These are phyloP conservation scores for Muricea muricata DNA, from an alignment of 92 coral and sea anemone species.

Conservation along the genomic window DNA sequence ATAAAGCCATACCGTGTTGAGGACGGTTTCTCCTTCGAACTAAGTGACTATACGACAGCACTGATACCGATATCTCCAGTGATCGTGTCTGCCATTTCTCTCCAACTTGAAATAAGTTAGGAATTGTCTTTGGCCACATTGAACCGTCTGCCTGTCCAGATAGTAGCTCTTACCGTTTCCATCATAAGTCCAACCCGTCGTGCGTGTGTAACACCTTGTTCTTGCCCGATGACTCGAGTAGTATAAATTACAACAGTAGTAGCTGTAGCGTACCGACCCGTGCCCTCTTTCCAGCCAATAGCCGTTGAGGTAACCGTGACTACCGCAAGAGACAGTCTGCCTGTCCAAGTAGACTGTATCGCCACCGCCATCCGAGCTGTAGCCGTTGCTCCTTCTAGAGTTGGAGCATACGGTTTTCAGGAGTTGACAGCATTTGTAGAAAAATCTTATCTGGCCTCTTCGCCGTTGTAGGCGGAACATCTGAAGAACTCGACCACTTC, in stretches of 20 bases:
- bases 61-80: neutral
- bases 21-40: neutral
- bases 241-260: neutral
- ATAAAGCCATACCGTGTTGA: no score
- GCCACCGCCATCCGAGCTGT: neutral
- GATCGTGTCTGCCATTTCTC: neutral
- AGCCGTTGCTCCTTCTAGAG: neutral
- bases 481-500: neutral
- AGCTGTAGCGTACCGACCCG: neutral
- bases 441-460: neutral
- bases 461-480: neutral
- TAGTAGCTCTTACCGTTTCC: neutral
- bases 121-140: neutral
- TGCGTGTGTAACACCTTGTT: neutral
- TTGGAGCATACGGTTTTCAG: neutral
- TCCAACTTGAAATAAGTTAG: neutral
- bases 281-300: neutral
- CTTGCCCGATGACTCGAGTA: neutral
- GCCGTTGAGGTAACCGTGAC: neutral
- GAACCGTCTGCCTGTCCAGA: neutral
- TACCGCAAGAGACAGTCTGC: neutral
- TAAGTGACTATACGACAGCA: neutral
- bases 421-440: neutral
- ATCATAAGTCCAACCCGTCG: neutral
- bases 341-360: constrained; percentile 1